Evolutionary conservation across 2,888 invertebrate species (phyloP).

Genomic region (Euphydryas editha): DNA sequence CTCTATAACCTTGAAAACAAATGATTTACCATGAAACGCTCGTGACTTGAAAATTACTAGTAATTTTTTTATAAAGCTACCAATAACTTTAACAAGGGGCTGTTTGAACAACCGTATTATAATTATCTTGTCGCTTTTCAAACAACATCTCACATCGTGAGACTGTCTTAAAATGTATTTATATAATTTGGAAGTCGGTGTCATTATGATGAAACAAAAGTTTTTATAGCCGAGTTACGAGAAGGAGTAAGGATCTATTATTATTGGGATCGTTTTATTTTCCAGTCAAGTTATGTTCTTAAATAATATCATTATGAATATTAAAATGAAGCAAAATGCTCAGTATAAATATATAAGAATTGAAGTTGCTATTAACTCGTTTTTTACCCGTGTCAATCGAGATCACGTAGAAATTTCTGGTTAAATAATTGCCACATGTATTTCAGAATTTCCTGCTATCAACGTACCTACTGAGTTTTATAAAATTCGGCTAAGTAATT

Average conservation of each 20-base stretch:
- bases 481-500: no score
- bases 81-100: constrained; percentile 48
- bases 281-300: no score
- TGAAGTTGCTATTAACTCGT: no score
- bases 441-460: no score
- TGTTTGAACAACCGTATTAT: constrained; percentile 48
- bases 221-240: constrained; percentile 5
- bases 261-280: no score
- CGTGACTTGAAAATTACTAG: constrained; percentile 25
- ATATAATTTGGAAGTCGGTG: constrained; percentile 55
- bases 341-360: no score
- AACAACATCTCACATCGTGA: constrained; percentile 52
- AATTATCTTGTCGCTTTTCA: constrained; percentile 34
- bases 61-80: constrained; percentile 32
- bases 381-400: no score
- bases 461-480: no score
- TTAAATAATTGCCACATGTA: no score
- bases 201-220: constrained; percentile 45
- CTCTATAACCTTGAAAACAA: constrained; percentile 3
- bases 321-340: no score
- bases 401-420: no score
- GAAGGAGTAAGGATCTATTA: background rate
- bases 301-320: no score
- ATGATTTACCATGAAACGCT: constrained; percentile 24
- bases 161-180: constrained; percentile 42